Base-by-base conservation (phyloP, 2,888 invertebrate species). In the Aphodius granarius region DNA sequence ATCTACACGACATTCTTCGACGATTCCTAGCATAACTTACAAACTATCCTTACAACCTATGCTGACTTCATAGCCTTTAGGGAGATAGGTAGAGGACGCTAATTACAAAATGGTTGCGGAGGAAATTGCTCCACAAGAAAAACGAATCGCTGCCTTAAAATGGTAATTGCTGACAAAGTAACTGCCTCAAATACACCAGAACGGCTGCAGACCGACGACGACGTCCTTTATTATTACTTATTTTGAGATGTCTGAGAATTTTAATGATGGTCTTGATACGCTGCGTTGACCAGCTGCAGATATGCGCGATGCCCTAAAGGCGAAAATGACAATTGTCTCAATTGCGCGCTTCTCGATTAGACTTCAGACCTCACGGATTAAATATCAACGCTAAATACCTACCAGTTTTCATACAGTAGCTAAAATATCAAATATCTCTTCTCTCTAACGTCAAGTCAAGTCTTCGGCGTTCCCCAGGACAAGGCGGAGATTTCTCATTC, bases 221-320 rank as follows among this genome's bases (percentile, higher is more conserved):
- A 9, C 43, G 43, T 43, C 43, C 43, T 43, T 43, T 43, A 43
- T 43, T 43, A 43, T 43, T 43, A 43, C 43, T 43, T 43, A 43
- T 43, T 43, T 3, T 43, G n/a, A n/a, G n/a, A n/a, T n/a, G 65
- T 65, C 65, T 65, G 65, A 65, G 65, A 65, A 65, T 65, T 65
- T 65, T 65, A 65, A 65, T 65, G 16, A 18, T 65, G n/a, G 65
- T 6, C 65, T 16, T 43, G 43, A 43, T 43, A 9, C 43, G 1
- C 2, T 3, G 1, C 43, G 1, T 0, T 3, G 1, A 9, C 43
- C 43, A 43, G 43, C 43, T 43, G 43, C 43, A 43, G 43, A 43
- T 9, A 43, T 43, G 13, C 43, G n/a, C n/a, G n/a, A n/a, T n/a
- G n/a, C 4, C 9, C 43, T 13, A 43, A 13, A 6, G 43, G 43